phyloP scores from a whole-genome alignment of 2,797 vertebrate genomes.

The Picus viridis region DNA sequence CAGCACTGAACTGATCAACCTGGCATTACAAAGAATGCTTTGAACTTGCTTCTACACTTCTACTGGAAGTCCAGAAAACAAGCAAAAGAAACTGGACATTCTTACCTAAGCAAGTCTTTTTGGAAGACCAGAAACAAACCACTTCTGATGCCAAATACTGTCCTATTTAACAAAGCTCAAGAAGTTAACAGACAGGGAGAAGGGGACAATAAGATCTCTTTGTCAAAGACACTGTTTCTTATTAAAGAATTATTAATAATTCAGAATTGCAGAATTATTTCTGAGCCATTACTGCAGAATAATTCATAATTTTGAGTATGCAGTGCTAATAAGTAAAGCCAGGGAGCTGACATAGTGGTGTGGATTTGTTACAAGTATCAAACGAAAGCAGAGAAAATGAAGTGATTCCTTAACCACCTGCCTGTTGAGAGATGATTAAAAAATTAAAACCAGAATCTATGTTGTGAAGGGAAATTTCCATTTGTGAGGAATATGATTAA shows the following conservation, averaged over 20 bases:
- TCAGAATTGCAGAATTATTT: background rate
- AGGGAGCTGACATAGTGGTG: background rate
- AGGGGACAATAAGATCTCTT: background rate
- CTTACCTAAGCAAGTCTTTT: background rate
- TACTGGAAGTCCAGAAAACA: background rate
- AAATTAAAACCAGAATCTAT: background rate
- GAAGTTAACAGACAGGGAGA: background rate
- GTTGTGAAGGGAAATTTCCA: background rate
- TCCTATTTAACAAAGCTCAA: background rate
- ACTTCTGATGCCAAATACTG: background rate
- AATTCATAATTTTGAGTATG: background rate
- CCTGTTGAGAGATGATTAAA: background rate
- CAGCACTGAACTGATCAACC: background rate
- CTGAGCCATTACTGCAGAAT: background rate
- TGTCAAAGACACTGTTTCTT: background rate
- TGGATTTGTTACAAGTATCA: background rate
- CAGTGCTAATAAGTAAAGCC: background rate
- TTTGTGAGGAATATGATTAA: slow-evolving; percentile 7
- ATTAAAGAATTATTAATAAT: background rate
- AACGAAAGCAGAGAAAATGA: background rate
- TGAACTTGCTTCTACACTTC: background rate
- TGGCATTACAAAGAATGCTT: background rate
- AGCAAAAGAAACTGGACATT: background rate
- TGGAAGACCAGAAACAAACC: background rate
- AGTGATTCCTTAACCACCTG: background rate